Conservation (phyloP, 2,888 invertebrate species). For the Tribolium freemani region DNA sequence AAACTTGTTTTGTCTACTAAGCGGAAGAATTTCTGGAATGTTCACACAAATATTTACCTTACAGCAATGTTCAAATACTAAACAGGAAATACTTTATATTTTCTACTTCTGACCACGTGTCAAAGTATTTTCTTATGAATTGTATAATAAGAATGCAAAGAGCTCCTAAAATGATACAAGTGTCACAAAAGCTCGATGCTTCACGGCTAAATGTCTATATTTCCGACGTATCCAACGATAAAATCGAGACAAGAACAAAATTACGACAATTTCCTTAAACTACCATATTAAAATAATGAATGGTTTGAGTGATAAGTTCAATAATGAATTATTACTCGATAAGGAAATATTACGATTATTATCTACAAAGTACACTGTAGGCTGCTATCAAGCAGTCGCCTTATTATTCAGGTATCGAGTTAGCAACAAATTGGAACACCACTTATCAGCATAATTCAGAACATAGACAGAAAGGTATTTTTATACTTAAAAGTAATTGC, state of each 20-base stretch:
- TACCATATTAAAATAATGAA: not conserved
- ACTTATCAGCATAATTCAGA: no score
- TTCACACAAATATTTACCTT: conserved; percentile 61
- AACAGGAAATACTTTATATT: conserved; percentile 56
- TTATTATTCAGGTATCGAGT: not conserved
- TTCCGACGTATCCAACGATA: not conserved
- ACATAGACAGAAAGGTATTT: no score
- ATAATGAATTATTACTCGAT: not conserved
- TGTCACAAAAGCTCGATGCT: not conserved
- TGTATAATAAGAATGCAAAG: not conserved
- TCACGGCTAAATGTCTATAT: not conserved
- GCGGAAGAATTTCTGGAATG: conserved; percentile 57
- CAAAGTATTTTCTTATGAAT: conserved; percentile 9
- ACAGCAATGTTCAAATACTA: conserved; percentile 58
- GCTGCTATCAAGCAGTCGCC: not conserved
- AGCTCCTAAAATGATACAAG: not conserved
- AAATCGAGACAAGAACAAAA: not conserved
- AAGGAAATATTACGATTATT: not conserved
- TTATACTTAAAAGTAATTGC: no score
- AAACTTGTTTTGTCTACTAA: conserved; percentile 53
- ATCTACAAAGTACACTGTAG: not conserved
- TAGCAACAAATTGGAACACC: no score
- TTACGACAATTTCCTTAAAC: not conserved
- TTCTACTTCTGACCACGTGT: conserved; percentile 52
- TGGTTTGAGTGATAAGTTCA: not conserved